Evolutionary conservation across 1,140 invertebrate species (phyloP).

Genomic region (Bemisia tabaci): DNA sequence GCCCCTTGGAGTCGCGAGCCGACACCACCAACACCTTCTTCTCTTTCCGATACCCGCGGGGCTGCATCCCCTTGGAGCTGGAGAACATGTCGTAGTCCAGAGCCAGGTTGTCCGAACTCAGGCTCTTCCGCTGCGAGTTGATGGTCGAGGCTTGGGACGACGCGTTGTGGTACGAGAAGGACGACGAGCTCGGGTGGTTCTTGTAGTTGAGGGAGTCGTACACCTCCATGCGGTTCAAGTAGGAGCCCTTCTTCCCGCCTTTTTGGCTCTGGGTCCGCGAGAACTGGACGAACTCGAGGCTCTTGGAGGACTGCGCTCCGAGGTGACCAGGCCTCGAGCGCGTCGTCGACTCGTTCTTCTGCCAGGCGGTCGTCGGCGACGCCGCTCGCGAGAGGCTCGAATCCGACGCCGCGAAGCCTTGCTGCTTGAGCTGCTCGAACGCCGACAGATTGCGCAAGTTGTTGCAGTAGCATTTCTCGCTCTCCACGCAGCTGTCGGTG

Average conservation of each 20-base stretch:
- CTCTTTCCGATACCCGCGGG: slow-evolving; percentile 4
- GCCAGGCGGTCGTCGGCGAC: slow-evolving; percentile 22
- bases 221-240: not conserved
- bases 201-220: not conserved
- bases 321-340: not conserved
- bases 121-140: slow-evolving; percentile 11
- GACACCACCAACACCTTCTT: slow-evolving; percentile 39
- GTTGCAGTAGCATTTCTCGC: slow-evolving; percentile 74
- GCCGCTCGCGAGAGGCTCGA: slow-evolving; percentile 30
- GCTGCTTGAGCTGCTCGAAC: slow-evolving; percentile 37
- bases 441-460: slow-evolving; percentile 24
- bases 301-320: slow-evolving; percentile 13
- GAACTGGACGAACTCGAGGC: slow-evolving; percentile 14
- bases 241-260: not conserved
- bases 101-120: slow-evolving; percentile 46
- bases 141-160: not conserved
- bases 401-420: slow-evolving; percentile 38
- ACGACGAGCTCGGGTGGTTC: not conserved
- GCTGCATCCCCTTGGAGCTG: not conserved
- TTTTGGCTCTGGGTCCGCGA: not conserved
- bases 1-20: slow-evolving; percentile 38
- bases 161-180: not conserved
- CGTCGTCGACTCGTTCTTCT: slow-evolving; percentile 22
- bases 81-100: slow-evolving; percentile 53
- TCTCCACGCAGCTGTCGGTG: slow-evolving; percentile 71